Conservation (phyloP, 2,113 vertebrate species). For the Chamaetylas fuelleborni region DNA sequence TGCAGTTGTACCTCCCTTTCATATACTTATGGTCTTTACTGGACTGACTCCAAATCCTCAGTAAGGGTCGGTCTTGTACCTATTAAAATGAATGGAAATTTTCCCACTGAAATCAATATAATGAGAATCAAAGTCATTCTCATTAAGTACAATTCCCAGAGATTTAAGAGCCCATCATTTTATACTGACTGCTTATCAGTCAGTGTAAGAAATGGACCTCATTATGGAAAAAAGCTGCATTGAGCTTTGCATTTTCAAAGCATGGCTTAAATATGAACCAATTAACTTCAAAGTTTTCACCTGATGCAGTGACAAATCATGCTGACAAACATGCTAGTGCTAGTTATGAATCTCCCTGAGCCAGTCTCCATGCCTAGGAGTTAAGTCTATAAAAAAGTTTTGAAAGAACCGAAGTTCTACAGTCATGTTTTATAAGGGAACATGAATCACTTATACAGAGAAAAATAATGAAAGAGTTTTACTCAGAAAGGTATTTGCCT, state of each 20-base stretch:
- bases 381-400: slow-evolving; percentile 11
- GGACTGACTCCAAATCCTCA: slow-evolving; percentile 11
- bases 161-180: slow-evolving; percentile 42
- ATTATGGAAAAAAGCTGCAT: slow-evolving; percentile 3
- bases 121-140: slow-evolving; percentile 21
- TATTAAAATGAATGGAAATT: slow-evolving; percentile 52
- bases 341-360: slow-evolving; percentile 13
- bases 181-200: slow-evolving; percentile 38
- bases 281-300: slow-evolving; percentile 49
- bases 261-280: slow-evolving; percentile 30
- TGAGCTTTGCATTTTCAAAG: slow-evolving; percentile 35
- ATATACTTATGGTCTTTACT: background rate
- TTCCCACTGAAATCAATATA: slow-evolving; percentile 34
- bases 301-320: slow-evolving; percentile 25
- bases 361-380: background rate
- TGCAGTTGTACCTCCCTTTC: background rate
- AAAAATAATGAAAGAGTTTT: slow-evolving; percentile 48
- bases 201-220: slow-evolving; percentile 30
- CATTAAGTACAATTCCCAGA: slow-evolving; percentile 21
- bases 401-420: background rate
- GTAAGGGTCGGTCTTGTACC: background rate
- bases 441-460: slow-evolving; percentile 20
- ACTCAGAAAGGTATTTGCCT: slow-evolving; percentile 14
- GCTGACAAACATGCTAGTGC: background rate
- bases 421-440: background rate